Evolutionary conservation across 2,113 vertebrate genomes (phyloP).

Genomic region (Leucopsar rothschildi): DNA sequence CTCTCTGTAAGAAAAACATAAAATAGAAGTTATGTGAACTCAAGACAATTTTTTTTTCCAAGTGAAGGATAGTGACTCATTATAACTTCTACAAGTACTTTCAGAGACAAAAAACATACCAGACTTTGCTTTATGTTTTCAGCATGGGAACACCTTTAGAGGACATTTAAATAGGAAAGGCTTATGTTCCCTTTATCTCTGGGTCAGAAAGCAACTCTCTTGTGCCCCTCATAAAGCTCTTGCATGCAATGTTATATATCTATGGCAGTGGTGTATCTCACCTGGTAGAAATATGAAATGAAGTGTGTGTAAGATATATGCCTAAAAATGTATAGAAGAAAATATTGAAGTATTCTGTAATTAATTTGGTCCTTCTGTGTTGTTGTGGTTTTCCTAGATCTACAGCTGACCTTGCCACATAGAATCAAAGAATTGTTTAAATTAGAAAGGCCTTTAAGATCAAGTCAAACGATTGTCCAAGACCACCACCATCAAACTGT

Average conservation of each 20-base stretch:
- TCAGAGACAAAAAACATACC: neutral
- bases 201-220: neutral
- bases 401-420: neutral
- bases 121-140: neutral
- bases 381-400: neutral
- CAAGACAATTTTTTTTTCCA: neutral
- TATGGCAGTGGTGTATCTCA: neutral
- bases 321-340: neutral
- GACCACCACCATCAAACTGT: neutral
- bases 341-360: neutral
- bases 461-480: neutral
- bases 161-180: neutral
- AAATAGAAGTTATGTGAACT: neutral
- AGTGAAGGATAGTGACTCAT: neutral
- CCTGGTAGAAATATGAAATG: neutral
- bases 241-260: neutral
- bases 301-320: neutral
- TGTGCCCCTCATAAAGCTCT: neutral
- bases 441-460: neutral
- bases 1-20: neutral
- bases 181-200: neutral
- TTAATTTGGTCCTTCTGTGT: neutral
- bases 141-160: neutral
- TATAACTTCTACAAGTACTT: neutral
- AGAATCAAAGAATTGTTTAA: neutral